Conservation (phyloP, 2,888 invertebrate genomes). For the Polymixis flavicincta region DNA sequence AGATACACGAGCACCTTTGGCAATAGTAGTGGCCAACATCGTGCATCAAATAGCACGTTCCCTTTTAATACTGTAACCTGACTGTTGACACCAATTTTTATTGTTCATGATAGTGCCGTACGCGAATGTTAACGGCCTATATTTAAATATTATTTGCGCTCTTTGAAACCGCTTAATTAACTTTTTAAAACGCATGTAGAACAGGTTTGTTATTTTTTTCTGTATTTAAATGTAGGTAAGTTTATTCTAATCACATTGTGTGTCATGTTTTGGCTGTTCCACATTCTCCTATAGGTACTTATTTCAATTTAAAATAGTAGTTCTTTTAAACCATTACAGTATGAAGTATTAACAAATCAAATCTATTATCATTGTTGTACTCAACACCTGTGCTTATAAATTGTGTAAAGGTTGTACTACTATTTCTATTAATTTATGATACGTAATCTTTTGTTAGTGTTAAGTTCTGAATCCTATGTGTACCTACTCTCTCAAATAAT, state of each 20-base stretch:
- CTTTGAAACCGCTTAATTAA: not conserved
- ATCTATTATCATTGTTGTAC: conserved; percentile 1
- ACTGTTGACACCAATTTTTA: conserved; percentile 29
- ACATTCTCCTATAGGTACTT: not conserved
- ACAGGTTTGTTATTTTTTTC: conserved; percentile 7
- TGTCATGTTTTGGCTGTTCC: not conserved
- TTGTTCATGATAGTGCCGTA: conserved; percentile 5
- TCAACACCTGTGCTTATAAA: conserved; percentile 6
- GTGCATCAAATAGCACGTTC: conserved; percentile 23
- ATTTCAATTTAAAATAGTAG: not conserved
- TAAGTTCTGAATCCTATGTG: no score
- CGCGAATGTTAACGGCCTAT: conserved; percentile 7
- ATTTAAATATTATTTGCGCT: not conserved
- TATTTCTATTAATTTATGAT: not conserved
- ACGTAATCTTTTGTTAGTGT: not conserved
- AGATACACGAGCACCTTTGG: conserved; percentile 65
- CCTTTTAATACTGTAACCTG: conserved; percentile 6
- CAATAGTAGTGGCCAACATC: conserved; percentile 49
- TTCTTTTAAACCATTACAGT: not conserved
- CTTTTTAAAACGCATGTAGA: not conserved
- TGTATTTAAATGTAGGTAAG: no score
- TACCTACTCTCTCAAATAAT: not conserved
- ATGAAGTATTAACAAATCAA: not conserved
- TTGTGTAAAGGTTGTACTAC: no score
- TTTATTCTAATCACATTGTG: not conserved